Evolutionary conservation across 1,140 invertebrate genomes (phyloP).

Genomic region (Megathymus violae): DNA sequence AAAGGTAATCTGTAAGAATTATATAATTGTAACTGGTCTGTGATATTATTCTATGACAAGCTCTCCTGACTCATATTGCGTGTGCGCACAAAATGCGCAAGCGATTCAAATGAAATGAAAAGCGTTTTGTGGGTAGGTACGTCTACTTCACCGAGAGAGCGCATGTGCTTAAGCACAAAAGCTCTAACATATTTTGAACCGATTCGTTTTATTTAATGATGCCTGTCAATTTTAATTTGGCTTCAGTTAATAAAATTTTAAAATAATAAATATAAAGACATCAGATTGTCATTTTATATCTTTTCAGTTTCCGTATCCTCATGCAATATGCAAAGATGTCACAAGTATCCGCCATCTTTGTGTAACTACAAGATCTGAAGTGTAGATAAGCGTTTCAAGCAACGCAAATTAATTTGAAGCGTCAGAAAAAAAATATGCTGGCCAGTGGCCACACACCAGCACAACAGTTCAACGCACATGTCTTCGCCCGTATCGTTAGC

Average conservation of each 20-base stretch:
- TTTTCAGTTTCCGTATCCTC: neutral
- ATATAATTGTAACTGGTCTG: neutral
- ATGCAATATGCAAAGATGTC: slow-evolving; percentile 6
- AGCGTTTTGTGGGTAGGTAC: slow-evolving; percentile 68
- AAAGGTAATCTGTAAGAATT: too few relatives aligned
- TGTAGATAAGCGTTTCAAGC: slow-evolving; percentile 8
- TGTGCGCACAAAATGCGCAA: slow-evolving; percentile 67
- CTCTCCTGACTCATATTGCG: slow-evolving; percentile 71
- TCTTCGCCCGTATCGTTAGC: slow-evolving; percentile 67
- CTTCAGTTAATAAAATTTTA: slow-evolving; percentile 18
- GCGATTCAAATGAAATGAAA: slow-evolving; percentile 80
- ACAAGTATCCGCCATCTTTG: slow-evolving; percentile 3
- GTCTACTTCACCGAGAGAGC: slow-evolving; percentile 58
- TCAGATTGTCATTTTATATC: slow-evolving; percentile 18
- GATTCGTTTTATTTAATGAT: slow-evolving; percentile 63
- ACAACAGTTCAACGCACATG: slow-evolving; percentile 50
- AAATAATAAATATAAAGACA: too few relatives aligned
- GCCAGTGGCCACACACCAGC: slow-evolving; percentile 15
- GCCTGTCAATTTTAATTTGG: slow-evolving; percentile 45
- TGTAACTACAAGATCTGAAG: slow-evolving; percentile 2
- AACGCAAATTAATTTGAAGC: slow-evolving; percentile 19
- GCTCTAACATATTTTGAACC: slow-evolving; percentile 61
- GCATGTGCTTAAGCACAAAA: slow-evolving; percentile 73
- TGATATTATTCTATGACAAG: slow-evolving; percentile 45
- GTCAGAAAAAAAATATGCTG: slow-evolving; percentile 19